phyloP scores from a whole-genome alignment of 2,797 vertebrate genomes.

The Phaenicophaeus curvirostris region DNA sequence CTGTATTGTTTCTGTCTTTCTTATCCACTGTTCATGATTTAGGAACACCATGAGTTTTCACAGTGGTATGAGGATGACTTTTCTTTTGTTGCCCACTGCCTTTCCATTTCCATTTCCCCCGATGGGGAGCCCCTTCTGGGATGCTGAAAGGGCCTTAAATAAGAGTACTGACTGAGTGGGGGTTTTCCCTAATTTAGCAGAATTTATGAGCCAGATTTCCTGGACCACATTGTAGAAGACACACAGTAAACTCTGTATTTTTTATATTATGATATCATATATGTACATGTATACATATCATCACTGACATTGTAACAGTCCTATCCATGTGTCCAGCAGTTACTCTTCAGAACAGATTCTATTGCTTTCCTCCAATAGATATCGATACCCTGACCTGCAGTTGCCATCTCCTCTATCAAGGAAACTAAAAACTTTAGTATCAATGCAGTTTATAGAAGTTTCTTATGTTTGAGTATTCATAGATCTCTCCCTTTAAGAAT shows the following conservation, averaged over 20 bases:
- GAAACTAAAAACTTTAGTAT: not conserved
- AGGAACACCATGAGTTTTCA: not conserved
- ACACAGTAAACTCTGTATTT: not conserved
- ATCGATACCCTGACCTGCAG: not conserved
- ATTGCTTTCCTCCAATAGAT: not conserved
- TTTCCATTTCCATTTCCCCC: not conserved
- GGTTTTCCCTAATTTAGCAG: not conserved
- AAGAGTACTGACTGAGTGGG: accelerated
- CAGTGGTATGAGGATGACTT: not conserved
- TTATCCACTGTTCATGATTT: not conserved
- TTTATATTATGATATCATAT: not conserved
- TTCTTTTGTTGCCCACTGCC: not conserved
- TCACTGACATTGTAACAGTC: not conserved
- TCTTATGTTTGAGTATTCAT: not conserved
- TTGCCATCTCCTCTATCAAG: not conserved
- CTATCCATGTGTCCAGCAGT: not conserved
- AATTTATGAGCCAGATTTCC: not conserved
- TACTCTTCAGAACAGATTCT: not conserved
- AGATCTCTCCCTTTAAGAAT: not conserved
- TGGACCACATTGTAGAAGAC: not conserved
- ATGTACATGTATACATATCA: not conserved
- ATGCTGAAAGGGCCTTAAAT: not conserved
- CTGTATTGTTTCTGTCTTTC: not conserved
- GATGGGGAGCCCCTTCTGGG: too few relatives aligned
- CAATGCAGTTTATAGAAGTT: not conserved